Evolutionary conservation across 1,140 invertebrate species (phyloP), one percentile per base, ranked within the genome.

Genomic region (Megalopta genalis): DNA sequence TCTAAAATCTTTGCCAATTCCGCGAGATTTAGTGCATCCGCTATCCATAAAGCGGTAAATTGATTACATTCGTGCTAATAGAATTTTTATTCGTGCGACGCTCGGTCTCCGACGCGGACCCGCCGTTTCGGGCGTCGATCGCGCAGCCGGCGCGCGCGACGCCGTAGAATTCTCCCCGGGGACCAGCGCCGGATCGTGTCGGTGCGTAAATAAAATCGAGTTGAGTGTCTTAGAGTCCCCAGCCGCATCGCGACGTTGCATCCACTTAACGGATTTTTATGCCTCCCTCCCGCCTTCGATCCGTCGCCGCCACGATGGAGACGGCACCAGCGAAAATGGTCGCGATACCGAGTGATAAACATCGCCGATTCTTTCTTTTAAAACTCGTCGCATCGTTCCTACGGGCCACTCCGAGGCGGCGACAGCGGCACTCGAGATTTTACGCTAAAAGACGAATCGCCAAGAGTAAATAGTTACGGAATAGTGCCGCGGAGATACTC

Each of bases 1-100:
- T 52, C 57, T 54, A 57, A 78, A 72, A 78, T 78, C 68, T 78
- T 78, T 72, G 76, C 76, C 76, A 65, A 78, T 72, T 78, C 32
- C 21, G 46, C 60, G 60, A 71, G 60, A 77, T 77, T 77, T 77
- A 77, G 46, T 68, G 76, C 32, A 6, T 25, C 25, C 68, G 68
- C 23, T 54, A 32, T 64, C 68, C 68, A 42, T 77, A 77, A 69
- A 72, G 67, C 76, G 59, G 59, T 37, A 64, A 72, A 77, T 77
- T 77, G 76, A 77, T 77, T 27, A 64, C 76, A 59, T 63, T 39
- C 59, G 49, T 23, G 76, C 76, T 77, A 77, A 71, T 77, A 77
- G 76, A 72, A 77, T 77, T 77, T 77, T 77, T 77, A 77, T 71
- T 77, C 74, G n/a, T 18, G 25, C 37, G 64, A 68, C 52, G 63